phyloP scores from a whole-genome alignment of 2,888 invertebrate species.

The Ophion ventricosus region DNA sequence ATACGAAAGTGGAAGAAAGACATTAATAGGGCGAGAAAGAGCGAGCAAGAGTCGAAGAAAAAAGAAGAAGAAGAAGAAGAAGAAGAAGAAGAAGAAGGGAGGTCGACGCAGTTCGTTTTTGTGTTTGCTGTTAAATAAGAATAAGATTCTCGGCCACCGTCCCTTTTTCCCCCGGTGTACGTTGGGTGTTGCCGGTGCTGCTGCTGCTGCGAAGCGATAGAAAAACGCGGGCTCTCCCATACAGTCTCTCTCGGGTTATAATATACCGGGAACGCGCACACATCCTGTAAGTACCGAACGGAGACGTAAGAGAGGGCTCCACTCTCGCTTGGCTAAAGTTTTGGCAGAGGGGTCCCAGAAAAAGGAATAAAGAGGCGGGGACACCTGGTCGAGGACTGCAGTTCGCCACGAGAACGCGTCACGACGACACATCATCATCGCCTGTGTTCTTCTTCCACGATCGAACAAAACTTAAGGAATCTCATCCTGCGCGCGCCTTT shows the following conservation, averaged over 20 bases:
- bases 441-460: not conserved
- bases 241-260: not conserved
- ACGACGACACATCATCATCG: constrained; percentile 58
- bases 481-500: not conserved
- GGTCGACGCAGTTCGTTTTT: constrained; percentile 70
- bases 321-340: constrained; percentile 52
- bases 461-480: not conserved
- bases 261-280: not conserved
- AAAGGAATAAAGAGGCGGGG: constrained; percentile 82
- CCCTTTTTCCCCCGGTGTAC: constrained; percentile 17
- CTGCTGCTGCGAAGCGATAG: not conserved
- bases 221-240: constrained; percentile 27
- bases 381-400: constrained; percentile 80
- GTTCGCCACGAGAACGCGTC: constrained; percentile 76
- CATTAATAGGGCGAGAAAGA: constrained; percentile 4
- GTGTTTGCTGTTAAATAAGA: constrained; percentile 79
- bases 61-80: constrained; percentile 11
- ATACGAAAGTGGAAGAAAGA: constrained; percentile 39
- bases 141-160: constrained; percentile 76
- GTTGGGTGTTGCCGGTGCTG: not conserved
- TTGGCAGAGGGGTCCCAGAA: constrained; percentile 74
- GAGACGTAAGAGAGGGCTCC: constrained; percentile 48
- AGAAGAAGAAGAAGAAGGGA: constrained; percentile 15
- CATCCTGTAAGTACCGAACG: constrained; percentile 19
- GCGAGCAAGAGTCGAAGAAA: not conserved